Evolutionary conservation across 2,797 vertebrate species (phyloP).

Genomic region (Spheniscus humboldti): DNA sequence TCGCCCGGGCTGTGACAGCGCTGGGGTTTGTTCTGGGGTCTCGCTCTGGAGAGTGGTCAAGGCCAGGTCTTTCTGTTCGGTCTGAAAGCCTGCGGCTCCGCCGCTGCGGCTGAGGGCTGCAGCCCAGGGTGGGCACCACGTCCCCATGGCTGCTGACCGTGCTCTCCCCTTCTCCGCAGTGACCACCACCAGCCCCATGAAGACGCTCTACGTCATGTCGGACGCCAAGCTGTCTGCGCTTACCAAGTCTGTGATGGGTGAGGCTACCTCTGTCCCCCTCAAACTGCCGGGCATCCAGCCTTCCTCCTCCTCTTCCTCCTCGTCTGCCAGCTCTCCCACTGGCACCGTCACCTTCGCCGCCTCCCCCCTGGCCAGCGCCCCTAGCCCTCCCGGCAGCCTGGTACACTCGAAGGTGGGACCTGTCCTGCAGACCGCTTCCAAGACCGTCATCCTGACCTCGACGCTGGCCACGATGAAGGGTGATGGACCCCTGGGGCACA

Average conservation of each 20-base stretch:
- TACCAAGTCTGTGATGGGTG: slow-evolving; percentile 44
- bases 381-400: slow-evolving; percentile 16
- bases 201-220: slow-evolving; percentile 25
- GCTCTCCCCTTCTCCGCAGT: slow-evolving; percentile 44
- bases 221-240: slow-evolving; percentile 51
- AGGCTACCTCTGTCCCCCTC: slow-evolving; percentile 18
- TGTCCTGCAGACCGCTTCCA: slow-evolving; percentile 38
- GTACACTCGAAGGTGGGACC: slow-evolving; percentile 35
- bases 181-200: slow-evolving; percentile 66
- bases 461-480: neutral
- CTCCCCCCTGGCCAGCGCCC: neutral
- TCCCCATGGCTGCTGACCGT: fast-evolving
- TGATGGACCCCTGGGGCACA: neutral
- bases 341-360: slow-evolving; percentile 12
- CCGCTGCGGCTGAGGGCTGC: neutral
- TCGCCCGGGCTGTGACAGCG: neutral
- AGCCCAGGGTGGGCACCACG: neutral
- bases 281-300: neutral
- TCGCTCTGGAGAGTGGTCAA: fast-evolving
- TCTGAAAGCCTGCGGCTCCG: neutral
- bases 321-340: neutral
- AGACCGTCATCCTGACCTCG: slow-evolving; percentile 24
- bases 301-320: neutral
- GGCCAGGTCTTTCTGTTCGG: no score
- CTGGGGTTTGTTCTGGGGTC: neutral